Evolutionary conservation across 2,797 vertebrate genomes (phyloP).

Genomic region (Oreochromis mossambicus): DNA sequence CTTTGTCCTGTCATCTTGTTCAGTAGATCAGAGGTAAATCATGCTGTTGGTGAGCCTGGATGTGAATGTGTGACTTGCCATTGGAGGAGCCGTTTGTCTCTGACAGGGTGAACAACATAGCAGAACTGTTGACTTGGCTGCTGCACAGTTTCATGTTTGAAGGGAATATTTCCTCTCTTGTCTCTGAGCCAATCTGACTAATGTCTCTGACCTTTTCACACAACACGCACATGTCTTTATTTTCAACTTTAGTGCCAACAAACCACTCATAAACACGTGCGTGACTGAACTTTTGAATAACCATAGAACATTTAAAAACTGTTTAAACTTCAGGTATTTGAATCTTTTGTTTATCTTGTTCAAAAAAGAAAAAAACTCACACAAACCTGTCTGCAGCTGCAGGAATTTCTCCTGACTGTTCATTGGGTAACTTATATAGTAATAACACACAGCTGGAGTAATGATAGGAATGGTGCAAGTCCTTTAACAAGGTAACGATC

Average conservation of each 20-base stretch:
- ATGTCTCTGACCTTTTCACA: background rate
- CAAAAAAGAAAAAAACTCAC: background rate
- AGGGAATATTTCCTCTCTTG: constrained; percentile 1
- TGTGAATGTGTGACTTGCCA: background rate
- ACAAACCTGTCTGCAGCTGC: background rate
- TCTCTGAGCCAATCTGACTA: background rate
- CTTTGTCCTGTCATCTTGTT: background rate
- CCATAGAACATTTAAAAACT: background rate
- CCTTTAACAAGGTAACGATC: background rate
- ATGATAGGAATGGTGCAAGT: background rate
- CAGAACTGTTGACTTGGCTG: constrained; percentile 46
- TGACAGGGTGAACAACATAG: constrained; percentile 28
- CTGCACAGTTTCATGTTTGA: background rate
- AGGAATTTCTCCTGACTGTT: background rate
- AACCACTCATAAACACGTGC: background rate
- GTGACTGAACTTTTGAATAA: background rate
- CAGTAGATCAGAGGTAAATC: background rate
- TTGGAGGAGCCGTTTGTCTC: background rate
- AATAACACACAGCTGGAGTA: background rate
- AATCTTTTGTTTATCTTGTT: background rate
- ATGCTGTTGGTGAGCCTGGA: background rate
- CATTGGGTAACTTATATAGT: background rate
- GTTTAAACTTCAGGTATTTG: background rate
- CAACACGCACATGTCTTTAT: background rate
- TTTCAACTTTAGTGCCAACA: background rate